Evolutionary conservation across 1,140 invertebrate genomes (phyloP), one percentile per base, ranked within the genome.

Genomic region (Conus betulinus): DNA sequence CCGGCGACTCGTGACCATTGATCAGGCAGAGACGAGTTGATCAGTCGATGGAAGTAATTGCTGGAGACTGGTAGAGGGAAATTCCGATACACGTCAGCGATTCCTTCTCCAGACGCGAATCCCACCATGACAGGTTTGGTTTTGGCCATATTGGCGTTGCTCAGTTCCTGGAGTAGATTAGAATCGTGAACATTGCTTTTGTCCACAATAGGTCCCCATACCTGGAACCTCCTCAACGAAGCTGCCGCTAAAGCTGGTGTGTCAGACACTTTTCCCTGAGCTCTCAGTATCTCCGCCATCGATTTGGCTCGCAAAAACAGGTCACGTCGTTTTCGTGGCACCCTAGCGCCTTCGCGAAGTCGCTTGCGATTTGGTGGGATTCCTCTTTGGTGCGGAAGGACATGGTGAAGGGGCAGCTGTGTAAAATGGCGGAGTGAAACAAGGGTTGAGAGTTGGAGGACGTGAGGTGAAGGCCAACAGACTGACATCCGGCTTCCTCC

Each of bases 401-500:
- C 13, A 87, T n/a, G 25, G 39, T 84, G 60, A 87, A 84, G 15
- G 89, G 89, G 60, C 87, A 86, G 89, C 89, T 90, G 52, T 90
- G 89, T 76, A 88, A 55, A 23, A 90, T 87, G 57, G 87, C 87
- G 71, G 84, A 25, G n/a, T 67, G 60, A 63, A 87, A 90, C n/a
- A 88, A 83, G n/a, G 60, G 7, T 7, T 76, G 17, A 53, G 89
- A 83, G 79, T n/a, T 84, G 25, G 11, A 60, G 52, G 89, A 88
- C 15, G 89, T 82, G 20, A 90, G 87, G 63, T 90, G 90, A 76
- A 78, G 57, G 52, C 52, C 90, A 11, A 88, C 88, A 17, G 89
- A 89, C 27, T 83, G 74, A 39, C 88, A 91, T 7, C 91, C 91
- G 23, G 91, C 88, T 57, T 89, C 90, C 7, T 88, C 86, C 8